phyloP scores from a whole-genome alignment of 2,888 invertebrate species.

The Trichogramma evanescens region DNA sequence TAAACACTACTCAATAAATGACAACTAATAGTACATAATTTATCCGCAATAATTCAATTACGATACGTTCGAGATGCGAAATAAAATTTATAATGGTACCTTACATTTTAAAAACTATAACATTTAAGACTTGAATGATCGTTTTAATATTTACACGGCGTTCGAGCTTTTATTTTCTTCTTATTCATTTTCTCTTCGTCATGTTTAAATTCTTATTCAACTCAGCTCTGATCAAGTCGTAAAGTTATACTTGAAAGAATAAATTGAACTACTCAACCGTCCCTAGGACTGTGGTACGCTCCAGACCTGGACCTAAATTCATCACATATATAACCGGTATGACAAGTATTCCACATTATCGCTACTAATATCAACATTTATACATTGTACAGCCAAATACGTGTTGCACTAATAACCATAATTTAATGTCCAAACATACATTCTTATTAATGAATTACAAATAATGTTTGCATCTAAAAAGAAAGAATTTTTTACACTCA shows the following conservation, averaged over 20 bases:
- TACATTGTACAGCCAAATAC: conserved; percentile 42
- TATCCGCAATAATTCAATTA: conserved; percentile 30
- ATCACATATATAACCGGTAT: conserved; percentile 29
- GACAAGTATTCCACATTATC: conserved; percentile 40
- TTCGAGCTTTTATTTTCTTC: conserved; percentile 22
- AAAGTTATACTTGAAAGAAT: not conserved
- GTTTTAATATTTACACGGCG: conserved; percentile 34
- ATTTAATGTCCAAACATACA: too few species aligned
- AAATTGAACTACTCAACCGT: not conserved
- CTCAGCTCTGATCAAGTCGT: conserved; percentile 4
- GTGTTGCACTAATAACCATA: not conserved
- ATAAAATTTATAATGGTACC: conserved; percentile 29
- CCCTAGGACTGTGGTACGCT: conserved; percentile 10
- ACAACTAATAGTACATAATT: conserved; percentile 29
- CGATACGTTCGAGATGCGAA: conserved; percentile 22
- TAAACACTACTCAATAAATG: conserved; percentile 31
- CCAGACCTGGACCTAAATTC: conserved; percentile 18
- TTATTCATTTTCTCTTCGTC: not conserved
- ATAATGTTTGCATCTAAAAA: too few species aligned
- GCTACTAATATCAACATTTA: conserved; percentile 47
- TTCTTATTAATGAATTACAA: too few species aligned
- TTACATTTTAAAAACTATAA: conserved; percentile 23
- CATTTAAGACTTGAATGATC: conserved; percentile 23
- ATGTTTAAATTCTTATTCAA: not conserved
- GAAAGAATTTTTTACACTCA: too few species aligned